phyloP scores from a whole-genome alignment of 1,140 invertebrate species.

The Ericerus pela region DNA sequence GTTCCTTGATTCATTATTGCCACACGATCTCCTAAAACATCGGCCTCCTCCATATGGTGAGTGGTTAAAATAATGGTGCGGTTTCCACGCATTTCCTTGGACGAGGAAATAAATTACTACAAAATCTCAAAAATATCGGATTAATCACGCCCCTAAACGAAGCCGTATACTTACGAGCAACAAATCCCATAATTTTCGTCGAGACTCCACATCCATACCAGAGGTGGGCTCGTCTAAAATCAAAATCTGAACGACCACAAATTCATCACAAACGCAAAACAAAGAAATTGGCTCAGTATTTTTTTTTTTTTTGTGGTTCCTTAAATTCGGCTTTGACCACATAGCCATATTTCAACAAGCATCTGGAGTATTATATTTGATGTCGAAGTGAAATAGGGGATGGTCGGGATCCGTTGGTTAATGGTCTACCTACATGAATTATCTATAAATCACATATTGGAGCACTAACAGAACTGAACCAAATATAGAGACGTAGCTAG shows the following conservation, averaged over 20 bases:
- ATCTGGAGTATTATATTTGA: too few relatives aligned
- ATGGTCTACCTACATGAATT: too few relatives aligned
- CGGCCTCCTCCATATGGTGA: constrained; percentile 97
- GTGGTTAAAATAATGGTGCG: constrained; percentile 81
- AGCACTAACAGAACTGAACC: too few relatives aligned
- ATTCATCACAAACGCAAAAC: not conserved
- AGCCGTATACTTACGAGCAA: constrained; percentile 30
- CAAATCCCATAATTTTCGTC: constrained; percentile 78
- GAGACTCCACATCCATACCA: constrained; percentile 86
- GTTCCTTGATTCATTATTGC: constrained; percentile 75
- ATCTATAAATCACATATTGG: too few relatives aligned
- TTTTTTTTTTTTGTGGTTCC: too few relatives aligned
- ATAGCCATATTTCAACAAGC: too few relatives aligned
- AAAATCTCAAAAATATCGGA: too few relatives aligned
- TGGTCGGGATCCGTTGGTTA: too few relatives aligned
- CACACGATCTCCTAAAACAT: constrained; percentile 84
- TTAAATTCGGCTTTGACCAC: too few relatives aligned
- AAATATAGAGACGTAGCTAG: too few relatives aligned
- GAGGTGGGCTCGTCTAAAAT: constrained; percentile 80
- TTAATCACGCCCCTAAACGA: not conserved
- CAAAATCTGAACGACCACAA: constrained; percentile 16
- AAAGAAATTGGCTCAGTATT: too few relatives aligned
- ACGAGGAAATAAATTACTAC: not conserved
- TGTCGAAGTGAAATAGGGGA: too few relatives aligned
- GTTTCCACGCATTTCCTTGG: constrained; percentile 15